These are phyloP conservation scores for Oryzias melastigma DNA, from an alignment of 2,113 vertebrate genomes.

Conservation along the genomic window DNA sequence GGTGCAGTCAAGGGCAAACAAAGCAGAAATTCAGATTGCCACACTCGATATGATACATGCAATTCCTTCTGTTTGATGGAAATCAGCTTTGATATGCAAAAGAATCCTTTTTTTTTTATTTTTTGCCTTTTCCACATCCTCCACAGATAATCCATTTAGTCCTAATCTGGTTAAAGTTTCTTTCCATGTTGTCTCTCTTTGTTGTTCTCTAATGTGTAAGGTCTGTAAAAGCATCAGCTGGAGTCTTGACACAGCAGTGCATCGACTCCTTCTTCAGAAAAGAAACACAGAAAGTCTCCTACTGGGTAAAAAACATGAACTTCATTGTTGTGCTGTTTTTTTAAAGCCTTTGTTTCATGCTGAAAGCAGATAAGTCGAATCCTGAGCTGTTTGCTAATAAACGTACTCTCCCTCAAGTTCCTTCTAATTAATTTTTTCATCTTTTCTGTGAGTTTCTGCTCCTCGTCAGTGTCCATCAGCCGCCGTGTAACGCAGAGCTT, in stretches of 20 bases:
- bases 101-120: slow-evolving; percentile 21
- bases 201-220: slow-evolving; percentile 64
- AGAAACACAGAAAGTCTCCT: slow-evolving; percentile 78
- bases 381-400: slow-evolving; percentile 3
- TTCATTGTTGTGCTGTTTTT: slow-evolving; percentile 9
- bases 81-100: slow-evolving; percentile 14
- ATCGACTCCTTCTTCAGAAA: slow-evolving; percentile 78
- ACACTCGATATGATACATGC: slow-evolving; percentile 4
- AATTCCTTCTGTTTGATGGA: slow-evolving; percentile 17
- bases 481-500: not conserved
- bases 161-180: slow-evolving; percentile 29
- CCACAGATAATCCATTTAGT: slow-evolving; percentile 11
- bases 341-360: slow-evolving; percentile 1
- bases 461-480: not conserved
- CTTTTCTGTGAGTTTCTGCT: not conserved
- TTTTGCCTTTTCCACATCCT: not conserved
- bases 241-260: slow-evolving; percentile 81
- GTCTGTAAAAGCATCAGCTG: slow-evolving; percentile 83
- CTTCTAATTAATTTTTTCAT: slow-evolving; percentile 1
- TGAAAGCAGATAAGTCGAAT: not conserved
- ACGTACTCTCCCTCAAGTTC: not conserved
- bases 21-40: slow-evolving; percentile 7
- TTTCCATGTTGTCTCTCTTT: not conserved
- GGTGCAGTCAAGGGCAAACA: slow-evolving; percentile 24
- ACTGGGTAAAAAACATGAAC: slow-evolving; percentile 76